A percentile compares a stretch with the other conserved stretches of the same genome.
Conservation (phyloP, 2,797 vertebrate species). For the Phrynocephalus guinanensis region DNA sequence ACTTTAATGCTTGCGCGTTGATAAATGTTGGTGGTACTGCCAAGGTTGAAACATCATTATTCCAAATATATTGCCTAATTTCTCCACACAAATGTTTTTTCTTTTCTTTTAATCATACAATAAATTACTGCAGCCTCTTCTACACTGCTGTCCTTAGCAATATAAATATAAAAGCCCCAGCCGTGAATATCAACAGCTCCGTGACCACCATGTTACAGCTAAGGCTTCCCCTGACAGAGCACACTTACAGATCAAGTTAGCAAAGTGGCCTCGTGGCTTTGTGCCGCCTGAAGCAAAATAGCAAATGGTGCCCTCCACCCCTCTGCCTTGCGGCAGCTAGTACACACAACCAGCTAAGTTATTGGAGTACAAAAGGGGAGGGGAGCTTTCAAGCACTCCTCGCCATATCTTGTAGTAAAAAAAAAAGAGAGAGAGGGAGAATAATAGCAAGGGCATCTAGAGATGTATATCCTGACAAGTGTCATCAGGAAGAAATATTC, state of each 20-base stretch:
- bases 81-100: background rate
- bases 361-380: background rate
- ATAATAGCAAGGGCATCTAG: too few relatives aligned
- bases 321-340: too few relatives aligned
- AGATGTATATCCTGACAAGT: too few relatives aligned
- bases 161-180: background rate
- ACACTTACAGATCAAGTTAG: background rate
- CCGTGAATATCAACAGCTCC: background rate
- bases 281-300: background rate
- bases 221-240: background rate
- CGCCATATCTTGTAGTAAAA: background rate
- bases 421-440: background rate
- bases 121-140: background rate
- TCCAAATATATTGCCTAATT: constrained; percentile 7
- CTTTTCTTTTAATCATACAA: background rate
- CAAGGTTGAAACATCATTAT: background rate
- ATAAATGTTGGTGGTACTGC: constrained; percentile 30
- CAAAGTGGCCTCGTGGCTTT: background rate
- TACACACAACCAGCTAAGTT: background rate
- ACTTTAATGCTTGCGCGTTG: constrained; percentile 29
- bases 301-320: background rate
- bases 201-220: rapidly evolving
- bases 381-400: background rate
- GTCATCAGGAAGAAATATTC: too few relatives aligned
- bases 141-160: background rate